Conservation (phyloP, 2,888 invertebrate genomes). For the Drosophila sordidula region DNA sequence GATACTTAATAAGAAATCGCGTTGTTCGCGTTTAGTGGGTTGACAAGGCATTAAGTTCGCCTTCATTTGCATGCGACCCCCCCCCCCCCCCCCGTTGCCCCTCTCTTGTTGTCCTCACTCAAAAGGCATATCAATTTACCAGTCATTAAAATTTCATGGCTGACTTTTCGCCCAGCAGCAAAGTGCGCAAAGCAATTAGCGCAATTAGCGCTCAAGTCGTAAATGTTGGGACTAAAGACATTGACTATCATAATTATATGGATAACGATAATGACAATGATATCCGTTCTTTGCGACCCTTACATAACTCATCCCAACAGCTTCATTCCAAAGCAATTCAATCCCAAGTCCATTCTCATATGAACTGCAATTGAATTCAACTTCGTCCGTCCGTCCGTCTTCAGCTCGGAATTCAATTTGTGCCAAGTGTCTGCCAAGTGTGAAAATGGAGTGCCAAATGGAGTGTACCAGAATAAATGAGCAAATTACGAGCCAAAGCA, state of each 20-base stretch:
- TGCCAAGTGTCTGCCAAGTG: constrained; percentile 51
- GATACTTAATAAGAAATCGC: constrained; percentile 78
- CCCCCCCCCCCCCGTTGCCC: neutral
- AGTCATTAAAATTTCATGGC: constrained; percentile 79
- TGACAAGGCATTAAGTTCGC: constrained; percentile 56
- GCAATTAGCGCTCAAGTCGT: constrained; percentile 62
- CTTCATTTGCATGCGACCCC: constrained; percentile 67
- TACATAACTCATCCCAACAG: no score
- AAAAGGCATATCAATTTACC: constrained; percentile 80
- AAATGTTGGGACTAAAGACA: constrained; percentile 26
- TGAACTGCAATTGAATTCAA: constrained; percentile 44
- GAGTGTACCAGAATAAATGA: constrained; percentile 69
- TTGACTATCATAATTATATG: constrained; percentile 41
- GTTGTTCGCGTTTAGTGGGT: constrained; percentile 54
- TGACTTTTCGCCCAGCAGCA: constrained; percentile 64
- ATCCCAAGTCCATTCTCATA: constrained; percentile 24
- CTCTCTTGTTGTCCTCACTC: constrained; percentile 28
- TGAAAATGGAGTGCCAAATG: constrained; percentile 61
- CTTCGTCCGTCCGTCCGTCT: constrained; percentile 8
- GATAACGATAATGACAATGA: constrained; percentile 46
- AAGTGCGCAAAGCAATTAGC: constrained; percentile 70
- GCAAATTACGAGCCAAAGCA: constrained; percentile 60
- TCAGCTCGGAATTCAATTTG: constrained; percentile 51
- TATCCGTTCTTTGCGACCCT: constrained; percentile 37
- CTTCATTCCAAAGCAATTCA: constrained; percentile 9